Evolutionary conservation across 2,888 invertebrate genomes (phyloP), one percentile per base, ranked within the genome.

Genomic region (Galerucella nymphaeae): DNA sequence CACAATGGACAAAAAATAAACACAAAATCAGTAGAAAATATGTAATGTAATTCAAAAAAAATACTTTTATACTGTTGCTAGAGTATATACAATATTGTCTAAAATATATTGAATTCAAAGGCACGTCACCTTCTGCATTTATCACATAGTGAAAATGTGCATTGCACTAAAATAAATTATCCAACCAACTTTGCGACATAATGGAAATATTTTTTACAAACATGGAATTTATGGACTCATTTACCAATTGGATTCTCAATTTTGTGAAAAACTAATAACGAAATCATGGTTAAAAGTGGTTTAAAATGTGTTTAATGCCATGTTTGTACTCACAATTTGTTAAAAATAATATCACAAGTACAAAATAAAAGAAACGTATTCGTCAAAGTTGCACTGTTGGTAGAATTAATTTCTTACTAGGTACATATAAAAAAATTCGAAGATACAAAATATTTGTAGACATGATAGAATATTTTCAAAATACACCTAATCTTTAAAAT

Each of bases 61-160:
- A 74, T 70, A 70, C 48, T 64, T 64, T 68, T 67, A 30, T 45
- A 66, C 23, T 66, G 55, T 67, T 71, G 66, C 18, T 20, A 58
- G 55, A 59, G 48, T 57, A 71, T 73, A 70, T 64, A 73, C 67
- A 71, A 65, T 68, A 71, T 74, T 74, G 74, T 74, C 66, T 59
- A 74, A 70, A 73, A 68, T 74, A 74, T 66, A 66, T 70, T 72
- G 62, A 70, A 73, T 73, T 59, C 63, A 74, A 76, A 76, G 76
- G 76, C 76, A 76, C 76, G 73, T 73, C 67, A 73, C 73, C 76
- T 74, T 75, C 65, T 71, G 62, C 50, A 58, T 68, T 67, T 71
- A 71, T 71, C 71, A 70, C 66, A 71, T 70, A 70, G 67, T 67
- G 69, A 73, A 73, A 74, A 75, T 75, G 71, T 75, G 71, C 74